phyloP scores from a whole-genome alignment of 2,888 invertebrate species.

The Acronicta aceris region DNA sequence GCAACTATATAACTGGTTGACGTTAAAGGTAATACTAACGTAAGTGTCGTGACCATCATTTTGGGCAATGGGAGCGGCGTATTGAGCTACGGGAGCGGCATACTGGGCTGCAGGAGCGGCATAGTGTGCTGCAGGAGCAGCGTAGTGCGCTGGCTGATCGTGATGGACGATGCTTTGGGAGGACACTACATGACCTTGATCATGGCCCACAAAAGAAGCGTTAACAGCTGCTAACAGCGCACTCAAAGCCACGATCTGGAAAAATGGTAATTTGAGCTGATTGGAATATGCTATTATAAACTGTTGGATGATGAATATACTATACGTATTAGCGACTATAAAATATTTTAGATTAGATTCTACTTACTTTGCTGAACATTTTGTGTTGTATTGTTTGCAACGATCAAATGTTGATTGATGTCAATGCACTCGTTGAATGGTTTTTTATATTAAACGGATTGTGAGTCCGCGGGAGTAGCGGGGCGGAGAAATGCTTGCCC shows the following conservation, averaged over 20 bases:
- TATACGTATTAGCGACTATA: too few species aligned
- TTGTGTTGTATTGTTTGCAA: slow-evolving; percentile 50
- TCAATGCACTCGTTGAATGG: slow-evolving; percentile 45
- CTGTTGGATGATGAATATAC: background rate
- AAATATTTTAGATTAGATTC: slow-evolving; percentile 35
- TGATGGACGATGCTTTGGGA: slow-evolving; percentile 55
- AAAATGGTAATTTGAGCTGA: too few species aligned
- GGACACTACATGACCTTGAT: slow-evolving; percentile 55
- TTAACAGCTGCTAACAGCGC: slow-evolving; percentile 67
- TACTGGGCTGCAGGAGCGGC: slow-evolving; percentile 51
- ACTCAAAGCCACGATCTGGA: slow-evolving; percentile 50
- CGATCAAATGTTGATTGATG: slow-evolving; percentile 60
- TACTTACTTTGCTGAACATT: slow-evolving; percentile 67
- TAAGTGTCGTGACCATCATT: slow-evolving; percentile 64
- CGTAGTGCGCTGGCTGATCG: slow-evolving; percentile 55
- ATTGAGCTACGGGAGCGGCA: slow-evolving; percentile 59
- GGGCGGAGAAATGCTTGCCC: slow-evolving; percentile 55
- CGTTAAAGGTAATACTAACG: slow-evolving; percentile 50
- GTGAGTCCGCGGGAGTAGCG: too few species aligned
- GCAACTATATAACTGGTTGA: too few species aligned
- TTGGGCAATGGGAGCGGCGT: too few species aligned
- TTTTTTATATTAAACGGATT: slow-evolving; percentile 56
- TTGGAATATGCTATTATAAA: too few species aligned
- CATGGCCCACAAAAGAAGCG: slow-evolving; percentile 64
- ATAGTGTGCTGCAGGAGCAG: slow-evolving; percentile 52